Percentiles rank a stretch among this genome's conserved stretches.
Evolutionary conservation across 2,797 vertebrate species (phyloP).

Genomic region (Okamejei kenojei): DNA sequence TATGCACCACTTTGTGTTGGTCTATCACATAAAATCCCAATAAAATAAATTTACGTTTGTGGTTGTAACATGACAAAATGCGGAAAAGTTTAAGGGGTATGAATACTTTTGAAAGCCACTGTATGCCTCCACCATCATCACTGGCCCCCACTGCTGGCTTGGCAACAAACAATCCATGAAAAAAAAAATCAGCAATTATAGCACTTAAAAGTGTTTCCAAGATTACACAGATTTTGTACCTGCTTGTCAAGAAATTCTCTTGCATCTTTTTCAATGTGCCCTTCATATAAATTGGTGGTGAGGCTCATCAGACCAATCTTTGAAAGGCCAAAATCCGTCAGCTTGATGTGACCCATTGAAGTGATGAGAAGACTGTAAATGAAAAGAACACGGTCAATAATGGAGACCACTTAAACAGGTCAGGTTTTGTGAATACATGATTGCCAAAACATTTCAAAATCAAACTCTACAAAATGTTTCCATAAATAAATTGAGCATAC

Average conservation of each 20-base stretch:
- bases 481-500: neutral
- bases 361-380: constrained; percentile 82
- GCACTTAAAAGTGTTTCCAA: neutral
- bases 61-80: too few species aligned
- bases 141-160: too few species aligned
- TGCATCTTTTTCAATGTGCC: constrained; percentile 92
- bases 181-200: neutral
- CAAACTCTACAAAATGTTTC: neutral
- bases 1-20: too few species aligned
- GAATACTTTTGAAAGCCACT: too few species aligned
- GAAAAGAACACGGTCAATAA: neutral
- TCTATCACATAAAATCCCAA: too few species aligned
- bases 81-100: too few species aligned
- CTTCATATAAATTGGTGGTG: constrained; percentile 92
- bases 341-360: constrained; percentile 91
- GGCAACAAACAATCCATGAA: too few species aligned
- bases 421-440: neutral
- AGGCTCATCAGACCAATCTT: constrained; percentile 96
- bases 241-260: constrained; percentile 94
- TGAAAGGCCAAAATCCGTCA: constrained; percentile 92
- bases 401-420: neutral
- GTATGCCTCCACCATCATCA: too few species aligned
- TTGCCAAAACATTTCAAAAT: neutral
- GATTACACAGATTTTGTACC: constrained; percentile 49
- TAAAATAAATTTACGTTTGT: too few species aligned